Evolutionary conservation across 2,113 vertebrate genomes (phyloP).

Genomic region (Lophius piscatorius): DNA sequence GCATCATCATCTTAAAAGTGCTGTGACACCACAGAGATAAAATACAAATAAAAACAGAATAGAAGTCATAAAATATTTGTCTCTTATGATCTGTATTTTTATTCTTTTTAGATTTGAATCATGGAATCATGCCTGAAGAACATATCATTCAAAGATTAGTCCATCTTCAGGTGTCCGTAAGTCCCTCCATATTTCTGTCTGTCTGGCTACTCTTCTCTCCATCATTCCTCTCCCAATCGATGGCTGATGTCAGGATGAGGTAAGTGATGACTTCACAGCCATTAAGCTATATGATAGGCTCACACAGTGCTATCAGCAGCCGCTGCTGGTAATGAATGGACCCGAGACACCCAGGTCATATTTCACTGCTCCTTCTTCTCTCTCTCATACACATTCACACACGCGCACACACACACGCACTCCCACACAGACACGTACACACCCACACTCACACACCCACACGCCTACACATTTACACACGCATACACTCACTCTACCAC

Average conservation of each 20-base stretch:
- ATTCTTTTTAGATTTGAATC: conserved; percentile 6
- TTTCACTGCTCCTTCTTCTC: conserved; percentile 48
- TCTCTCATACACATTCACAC: conserved; percentile 10
- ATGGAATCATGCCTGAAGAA: conserved; percentile 28
- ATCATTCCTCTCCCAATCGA: conserved; percentile 64
- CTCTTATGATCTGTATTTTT: conserved; percentile 12
- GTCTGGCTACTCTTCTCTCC: conserved; percentile 40
- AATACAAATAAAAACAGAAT: neutral
- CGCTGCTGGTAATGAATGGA: conserved; percentile 64
- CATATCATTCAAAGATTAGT: conserved; percentile 53
- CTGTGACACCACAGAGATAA: no score
- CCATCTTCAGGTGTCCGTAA: conserved; percentile 33
- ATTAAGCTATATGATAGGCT: conserved; percentile 71
- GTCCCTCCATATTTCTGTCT: conserved; percentile 34
- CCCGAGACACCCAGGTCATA: conserved; percentile 64
- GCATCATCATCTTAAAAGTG: no score
- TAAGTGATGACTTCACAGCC: conserved; percentile 76
- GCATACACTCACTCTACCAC: neutral
- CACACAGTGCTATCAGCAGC: conserved; percentile 63
- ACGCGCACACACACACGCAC: neutral
- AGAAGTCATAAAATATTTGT: neutral
- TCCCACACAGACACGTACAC: conserved; percentile 1
- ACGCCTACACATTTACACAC: conserved; percentile 4
- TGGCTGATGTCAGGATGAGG: conserved; percentile 73
- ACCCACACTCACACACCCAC: conserved; percentile 14